Evolutionary conservation across 1,140 invertebrate species (phyloP).

Genomic region (Lordiphosa clarofinis): DNA sequence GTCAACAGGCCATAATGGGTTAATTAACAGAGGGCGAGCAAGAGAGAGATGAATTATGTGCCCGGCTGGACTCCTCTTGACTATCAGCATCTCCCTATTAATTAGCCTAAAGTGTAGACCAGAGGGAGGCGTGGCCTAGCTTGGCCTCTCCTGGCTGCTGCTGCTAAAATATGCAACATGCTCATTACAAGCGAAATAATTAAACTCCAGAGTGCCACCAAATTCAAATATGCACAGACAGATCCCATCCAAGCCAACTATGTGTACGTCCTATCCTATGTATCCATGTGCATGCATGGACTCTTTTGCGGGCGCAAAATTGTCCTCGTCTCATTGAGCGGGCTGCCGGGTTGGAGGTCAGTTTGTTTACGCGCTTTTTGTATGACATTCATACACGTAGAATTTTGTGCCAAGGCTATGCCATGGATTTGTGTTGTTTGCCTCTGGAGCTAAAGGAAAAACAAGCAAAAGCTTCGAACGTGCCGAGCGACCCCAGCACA

Average conservation of each 20-base stretch:
- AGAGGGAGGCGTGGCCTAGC: conserved; percentile 5
- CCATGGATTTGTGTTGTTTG: conserved; percentile 56
- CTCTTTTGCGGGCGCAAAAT: background rate
- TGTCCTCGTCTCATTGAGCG: conserved; percentile 1
- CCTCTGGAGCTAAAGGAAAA: conserved; percentile 38
- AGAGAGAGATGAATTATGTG: conserved; percentile 17
- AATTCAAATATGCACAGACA: conserved; percentile 50
- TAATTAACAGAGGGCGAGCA: conserved; percentile 46
- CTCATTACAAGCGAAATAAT: conserved; percentile 68
- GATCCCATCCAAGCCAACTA: background rate
- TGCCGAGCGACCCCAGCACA: conserved; percentile 19
- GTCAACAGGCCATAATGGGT: conserved; percentile 63
- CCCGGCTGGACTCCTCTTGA: conserved; percentile 3
- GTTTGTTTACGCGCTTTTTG: conserved; percentile 51
- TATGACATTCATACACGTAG: conserved; percentile 44
- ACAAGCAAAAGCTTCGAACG: conserved; percentile 41
- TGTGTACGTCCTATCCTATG: background rate
- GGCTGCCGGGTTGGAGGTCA: conserved; percentile 13
- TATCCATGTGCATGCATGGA: conserved; percentile 5
- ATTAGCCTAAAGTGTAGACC: conserved; percentile 49
- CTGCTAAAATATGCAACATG: conserved; percentile 59
- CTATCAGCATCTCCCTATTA: conserved; percentile 40
- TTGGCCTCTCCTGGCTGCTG: too few species aligned
- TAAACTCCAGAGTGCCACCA: conserved; percentile 59
- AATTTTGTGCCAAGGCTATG: conserved; percentile 31